Percentiles rank a stretch among this genome's conserved stretches.
phyloP scores from a whole-genome alignment of 2,113 vertebrate genomes.

The Trichechus manatus region DNA sequence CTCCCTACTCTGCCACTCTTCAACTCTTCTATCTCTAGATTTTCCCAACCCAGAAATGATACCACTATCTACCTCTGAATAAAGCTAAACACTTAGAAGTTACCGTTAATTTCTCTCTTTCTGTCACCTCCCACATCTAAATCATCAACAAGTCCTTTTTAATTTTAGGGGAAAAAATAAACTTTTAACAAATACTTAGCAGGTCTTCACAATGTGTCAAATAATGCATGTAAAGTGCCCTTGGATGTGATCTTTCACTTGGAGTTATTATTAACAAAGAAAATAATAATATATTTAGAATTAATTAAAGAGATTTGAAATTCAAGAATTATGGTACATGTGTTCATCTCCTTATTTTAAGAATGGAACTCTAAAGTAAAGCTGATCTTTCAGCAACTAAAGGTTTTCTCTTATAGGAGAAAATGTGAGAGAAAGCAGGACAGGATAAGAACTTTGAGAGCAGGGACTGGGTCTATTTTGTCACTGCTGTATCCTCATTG shows the following conservation, averaged over 20 bases:
- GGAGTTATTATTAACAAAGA: neutral
- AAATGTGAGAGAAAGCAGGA: neutral
- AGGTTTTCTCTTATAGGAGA: neutral
- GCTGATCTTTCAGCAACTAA: neutral
- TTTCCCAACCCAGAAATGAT: neutral
- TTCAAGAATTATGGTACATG: neutral
- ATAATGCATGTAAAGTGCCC: neutral
- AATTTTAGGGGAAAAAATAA: neutral
- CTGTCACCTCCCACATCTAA: neutral
- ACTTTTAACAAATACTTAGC: neutral
- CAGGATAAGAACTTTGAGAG: neutral
- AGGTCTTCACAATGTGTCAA: neutral
- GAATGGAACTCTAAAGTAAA: neutral
- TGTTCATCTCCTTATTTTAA: neutral
- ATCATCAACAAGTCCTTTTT: neutral
- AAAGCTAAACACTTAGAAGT: neutral
- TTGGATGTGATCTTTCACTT: neutral
- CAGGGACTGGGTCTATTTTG: neutral
- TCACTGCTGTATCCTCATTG: neutral
- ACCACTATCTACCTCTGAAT: neutral
- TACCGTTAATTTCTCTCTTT: neutral
- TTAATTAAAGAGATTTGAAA: neutral
- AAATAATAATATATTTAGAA: constrained; percentile 14
- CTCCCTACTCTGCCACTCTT: neutral
- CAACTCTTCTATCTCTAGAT: neutral